phyloP scores from a whole-genome alignment of 1,140 invertebrate species.

The Melanaphis sacchari region DNA sequence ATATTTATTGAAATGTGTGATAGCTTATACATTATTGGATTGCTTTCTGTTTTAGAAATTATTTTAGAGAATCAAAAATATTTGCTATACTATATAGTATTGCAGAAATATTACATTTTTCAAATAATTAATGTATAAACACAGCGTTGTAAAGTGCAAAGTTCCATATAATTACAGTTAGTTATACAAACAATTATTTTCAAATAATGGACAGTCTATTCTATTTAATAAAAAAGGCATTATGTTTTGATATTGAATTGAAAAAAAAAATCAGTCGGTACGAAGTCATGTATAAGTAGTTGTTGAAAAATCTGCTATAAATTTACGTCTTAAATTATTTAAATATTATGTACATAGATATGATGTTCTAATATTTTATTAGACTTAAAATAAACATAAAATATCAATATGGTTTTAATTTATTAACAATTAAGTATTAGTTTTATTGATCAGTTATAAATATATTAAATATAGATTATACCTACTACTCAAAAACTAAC shows the following conservation, averaged over 20 bases:
- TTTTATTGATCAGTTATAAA: too few relatives aligned
- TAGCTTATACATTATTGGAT: neutral
- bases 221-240: too few relatives aligned
- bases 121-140: neutral
- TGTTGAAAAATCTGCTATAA: neutral
- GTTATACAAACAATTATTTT: neutral
- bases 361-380: neutral
- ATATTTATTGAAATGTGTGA: neutral
- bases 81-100: neutral
- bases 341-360: neutral
- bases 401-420: neutral
- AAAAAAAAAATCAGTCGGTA: too few relatives aligned
- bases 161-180: neutral
- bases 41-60: neutral
- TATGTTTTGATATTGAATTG: too few relatives aligned
- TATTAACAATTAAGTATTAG: too few relatives aligned
- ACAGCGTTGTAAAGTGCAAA: neutral
- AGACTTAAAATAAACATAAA: neutral
- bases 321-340: neutral
- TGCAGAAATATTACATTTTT: neutral
- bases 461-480: too few relatives aligned
- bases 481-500: too few relatives aligned
- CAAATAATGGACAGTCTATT: neutral
- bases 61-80: neutral
- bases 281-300: neutral